These are phyloP conservation scores for Hyposoter didymator DNA, from an alignment of 2,888 invertebrate species.

Conservation along the genomic window DNA sequence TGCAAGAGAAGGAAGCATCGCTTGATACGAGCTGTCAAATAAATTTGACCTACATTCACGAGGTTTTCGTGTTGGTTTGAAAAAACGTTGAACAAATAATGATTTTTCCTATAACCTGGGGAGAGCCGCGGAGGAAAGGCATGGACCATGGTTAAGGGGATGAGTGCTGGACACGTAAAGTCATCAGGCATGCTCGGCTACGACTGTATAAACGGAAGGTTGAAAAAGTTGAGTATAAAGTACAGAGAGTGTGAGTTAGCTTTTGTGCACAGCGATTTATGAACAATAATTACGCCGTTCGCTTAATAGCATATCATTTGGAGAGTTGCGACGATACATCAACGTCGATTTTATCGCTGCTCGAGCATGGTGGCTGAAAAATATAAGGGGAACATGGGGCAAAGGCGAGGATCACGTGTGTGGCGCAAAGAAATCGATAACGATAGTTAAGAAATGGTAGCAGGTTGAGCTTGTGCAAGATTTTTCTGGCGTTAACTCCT, in stretches of 20 bases:
- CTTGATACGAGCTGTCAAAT: neutral
- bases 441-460: constrained; percentile 63
- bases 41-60: neutral
- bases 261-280: constrained; percentile 69
- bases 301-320: constrained; percentile 75
- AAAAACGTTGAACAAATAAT: neutral
- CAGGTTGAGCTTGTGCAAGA: constrained; percentile 43
- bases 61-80: neutral
- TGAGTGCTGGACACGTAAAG: constrained; percentile 9
- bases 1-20: neutral
- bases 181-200: neutral
- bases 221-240: constrained; percentile 9
- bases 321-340: constrained; percentile 72
- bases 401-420: constrained; percentile 32
- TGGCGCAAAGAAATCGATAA: constrained; percentile 63
- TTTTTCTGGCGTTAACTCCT: neutral
- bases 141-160: neutral
- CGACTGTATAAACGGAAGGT: constrained; percentile 11
- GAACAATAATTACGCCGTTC: constrained; percentile 73
- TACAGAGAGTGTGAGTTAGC: constrained; percentile 26
- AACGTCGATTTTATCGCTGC: constrained; percentile 72
- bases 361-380: constrained; percentile 21
- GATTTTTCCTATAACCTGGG: neutral
- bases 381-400: neutral
- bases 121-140: neutral